Evolutionary conservation across 2,797 vertebrate genomes (phyloP).

Genomic region (Gallinago nigripennis): DNA sequence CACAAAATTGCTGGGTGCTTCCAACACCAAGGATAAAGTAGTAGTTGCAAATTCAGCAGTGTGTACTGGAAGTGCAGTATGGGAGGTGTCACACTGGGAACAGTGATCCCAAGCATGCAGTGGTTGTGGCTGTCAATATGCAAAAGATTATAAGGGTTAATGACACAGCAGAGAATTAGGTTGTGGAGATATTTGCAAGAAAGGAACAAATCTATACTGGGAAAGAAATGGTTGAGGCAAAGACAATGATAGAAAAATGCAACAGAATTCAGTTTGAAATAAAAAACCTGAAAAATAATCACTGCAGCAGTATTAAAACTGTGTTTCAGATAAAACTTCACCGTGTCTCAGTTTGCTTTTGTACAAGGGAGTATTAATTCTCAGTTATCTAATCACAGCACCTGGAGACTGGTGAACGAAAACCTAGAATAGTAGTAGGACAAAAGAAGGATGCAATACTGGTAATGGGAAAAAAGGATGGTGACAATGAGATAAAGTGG

Average conservation of each 20-base stretch:
- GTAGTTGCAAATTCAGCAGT: not conserved
- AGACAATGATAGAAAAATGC: not conserved
- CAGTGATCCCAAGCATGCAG: not conserved
- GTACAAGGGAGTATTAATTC: not conserved
- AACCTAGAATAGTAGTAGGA: accelerated
- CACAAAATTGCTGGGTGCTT: not conserved
- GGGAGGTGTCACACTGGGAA: not conserved
- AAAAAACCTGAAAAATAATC: not conserved
- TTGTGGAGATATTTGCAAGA: not conserved
- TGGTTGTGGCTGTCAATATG: not conserved
- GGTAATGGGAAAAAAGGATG: not conserved
- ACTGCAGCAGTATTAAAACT: not conserved
- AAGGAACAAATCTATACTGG: not conserved
- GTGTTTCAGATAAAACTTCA: not conserved
- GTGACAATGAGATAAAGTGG: not conserved
- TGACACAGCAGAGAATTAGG: not conserved
- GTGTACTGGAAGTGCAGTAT: not conserved
- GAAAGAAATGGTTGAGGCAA: not conserved
- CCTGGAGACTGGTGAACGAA: not conserved
- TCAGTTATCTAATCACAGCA: not conserved
- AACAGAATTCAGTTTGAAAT: not conserved
- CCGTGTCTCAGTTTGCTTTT: not conserved
- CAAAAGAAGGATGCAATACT: not conserved
- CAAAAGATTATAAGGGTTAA: not conserved
- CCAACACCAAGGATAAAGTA: not conserved